A percentile compares a stretch with the other conserved stretches of the same genome.
Evolutionary conservation across 2,888 invertebrate species (phyloP).

Genomic region (Ctena decussata): DNA sequence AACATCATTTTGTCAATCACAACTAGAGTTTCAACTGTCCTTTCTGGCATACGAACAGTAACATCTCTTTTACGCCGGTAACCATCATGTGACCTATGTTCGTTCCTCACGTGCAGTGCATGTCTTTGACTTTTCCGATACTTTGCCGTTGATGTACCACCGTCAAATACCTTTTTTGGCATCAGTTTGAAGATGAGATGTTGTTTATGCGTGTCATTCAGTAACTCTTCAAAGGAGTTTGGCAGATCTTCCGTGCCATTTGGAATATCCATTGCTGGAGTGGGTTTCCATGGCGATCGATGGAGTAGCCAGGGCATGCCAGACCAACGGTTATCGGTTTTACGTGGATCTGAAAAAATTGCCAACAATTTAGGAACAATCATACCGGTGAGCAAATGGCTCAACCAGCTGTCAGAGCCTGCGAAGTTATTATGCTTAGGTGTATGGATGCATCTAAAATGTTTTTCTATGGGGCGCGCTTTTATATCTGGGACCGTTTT

Average conservation of each 20-base stretch:
- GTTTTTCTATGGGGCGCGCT: no score
- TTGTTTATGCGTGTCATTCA: background rate
- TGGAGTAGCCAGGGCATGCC: conserved; percentile 33
- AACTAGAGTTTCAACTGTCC: conserved; percentile 85
- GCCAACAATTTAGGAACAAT: no score
- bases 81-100: background rate
- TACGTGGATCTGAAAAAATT: no score
- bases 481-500: no score
- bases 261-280: background rate
- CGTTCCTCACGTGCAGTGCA: background rate
- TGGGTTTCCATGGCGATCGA: conserved; percentile 23
- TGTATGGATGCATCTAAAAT: no score
- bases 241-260: background rate
- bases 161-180: conserved; percentile 58
- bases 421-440: no score
- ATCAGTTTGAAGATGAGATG: conserved; percentile 51
- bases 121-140: background rate
- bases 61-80: conserved; percentile 68
- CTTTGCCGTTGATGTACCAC: background rate
- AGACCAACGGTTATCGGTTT: no score
- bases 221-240: background rate
- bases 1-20: conserved; percentile 85
- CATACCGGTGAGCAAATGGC: no score
- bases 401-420: no score
- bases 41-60: conserved; percentile 70